Evolutionary conservation across 2,888 invertebrate genomes (phyloP).

Genomic region (Biston stratarius): DNA sequence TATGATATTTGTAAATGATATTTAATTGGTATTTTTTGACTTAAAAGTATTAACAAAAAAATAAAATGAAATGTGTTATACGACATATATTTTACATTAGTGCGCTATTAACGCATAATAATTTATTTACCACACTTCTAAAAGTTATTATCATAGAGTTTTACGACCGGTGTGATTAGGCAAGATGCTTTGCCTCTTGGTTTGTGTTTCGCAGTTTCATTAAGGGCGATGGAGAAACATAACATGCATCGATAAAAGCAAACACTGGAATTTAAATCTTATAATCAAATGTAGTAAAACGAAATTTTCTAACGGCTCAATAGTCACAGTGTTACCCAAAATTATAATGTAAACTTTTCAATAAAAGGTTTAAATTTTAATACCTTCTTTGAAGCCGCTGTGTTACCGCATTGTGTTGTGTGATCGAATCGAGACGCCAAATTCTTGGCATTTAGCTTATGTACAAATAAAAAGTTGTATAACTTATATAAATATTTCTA

Average conservation of each 20-base stretch:
- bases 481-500: background rate
- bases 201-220: no score
- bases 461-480: constrained; percentile 18
- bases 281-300: no score
- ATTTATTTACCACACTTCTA: constrained; percentile 4
- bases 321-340: background rate
- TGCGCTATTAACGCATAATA: constrained; percentile 18
- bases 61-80: constrained; percentile 12
- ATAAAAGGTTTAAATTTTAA: background rate
- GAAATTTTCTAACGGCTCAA: background rate
- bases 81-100: constrained; percentile 16
- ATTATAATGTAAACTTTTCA: background rate
- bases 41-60: constrained; percentile 40
- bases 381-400: background rate
- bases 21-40: constrained; percentile 54
- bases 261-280: no score
- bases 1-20: constrained; percentile 36
- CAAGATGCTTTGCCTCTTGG: no score
- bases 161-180: background rate
- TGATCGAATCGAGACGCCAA: background rate
- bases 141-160: background rate
- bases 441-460: background rate
- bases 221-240: no score
- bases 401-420: background rate
- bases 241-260: no score